These are phyloP conservation scores for Crenuchus spilurus DNA, from an alignment of 2,797 vertebrate genomes.

Conservation along the genomic window DNA sequence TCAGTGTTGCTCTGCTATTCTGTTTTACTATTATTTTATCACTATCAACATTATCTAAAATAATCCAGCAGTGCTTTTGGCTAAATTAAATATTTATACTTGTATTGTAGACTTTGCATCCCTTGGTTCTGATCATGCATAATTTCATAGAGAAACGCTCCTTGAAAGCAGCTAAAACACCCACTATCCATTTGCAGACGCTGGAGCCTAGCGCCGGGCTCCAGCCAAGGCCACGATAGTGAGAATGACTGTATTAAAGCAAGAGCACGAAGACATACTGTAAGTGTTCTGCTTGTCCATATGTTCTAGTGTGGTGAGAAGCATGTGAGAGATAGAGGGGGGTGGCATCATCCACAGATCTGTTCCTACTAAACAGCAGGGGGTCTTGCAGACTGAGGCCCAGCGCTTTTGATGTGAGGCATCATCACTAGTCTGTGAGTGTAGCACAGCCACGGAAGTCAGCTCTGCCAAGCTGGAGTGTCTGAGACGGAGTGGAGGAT, in stretches of 20 bases:
- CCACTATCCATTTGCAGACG: not conserved
- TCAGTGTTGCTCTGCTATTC: no score
- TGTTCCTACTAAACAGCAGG: constrained; percentile 26
- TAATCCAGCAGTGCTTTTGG: no score
- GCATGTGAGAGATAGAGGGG: not conserved
- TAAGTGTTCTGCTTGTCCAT: constrained; percentile 29
- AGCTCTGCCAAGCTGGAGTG: not conserved
- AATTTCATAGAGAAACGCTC: not conserved
- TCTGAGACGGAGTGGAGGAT: not conserved
- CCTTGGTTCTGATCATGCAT: no score
- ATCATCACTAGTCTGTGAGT: not conserved
- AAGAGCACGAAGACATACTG: not conserved
- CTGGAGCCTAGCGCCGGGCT: not conserved
- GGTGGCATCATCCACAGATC: constrained; percentile 17
- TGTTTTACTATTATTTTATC: no score
- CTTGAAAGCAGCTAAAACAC: not conserved
- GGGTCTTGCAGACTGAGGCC: constrained; percentile 8
- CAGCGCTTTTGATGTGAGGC: constrained; percentile 1
- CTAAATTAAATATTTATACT: no score
- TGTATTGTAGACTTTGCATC: no score
- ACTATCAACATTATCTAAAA: no score
- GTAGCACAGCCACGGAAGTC: not conserved
- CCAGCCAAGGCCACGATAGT: constrained; percentile 7
- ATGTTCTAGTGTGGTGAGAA: constrained; percentile 30
- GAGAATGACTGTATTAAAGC: not conserved